These are phyloP conservation scores for Phallusia fumigata DNA, from an alignment of 23 tunicate species.

Conservation along the genomic window DNA sequence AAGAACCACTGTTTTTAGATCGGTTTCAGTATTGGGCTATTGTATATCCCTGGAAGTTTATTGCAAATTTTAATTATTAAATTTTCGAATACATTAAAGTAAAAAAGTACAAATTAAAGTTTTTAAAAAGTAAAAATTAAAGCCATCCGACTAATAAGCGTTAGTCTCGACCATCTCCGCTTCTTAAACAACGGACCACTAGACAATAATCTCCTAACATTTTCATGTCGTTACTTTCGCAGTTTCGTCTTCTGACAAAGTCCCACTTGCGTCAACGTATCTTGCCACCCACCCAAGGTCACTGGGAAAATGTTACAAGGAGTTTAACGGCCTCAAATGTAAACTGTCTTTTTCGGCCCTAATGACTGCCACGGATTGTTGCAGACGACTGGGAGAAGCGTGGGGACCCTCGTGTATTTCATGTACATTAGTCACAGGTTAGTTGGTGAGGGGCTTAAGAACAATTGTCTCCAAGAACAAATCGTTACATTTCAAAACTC, in stretches of 20 bases:
- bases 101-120: too few species aligned
- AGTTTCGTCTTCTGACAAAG: not conserved
- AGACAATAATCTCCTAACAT: not conserved
- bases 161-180: too few species aligned
- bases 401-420: not conserved
- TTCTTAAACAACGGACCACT: too few species aligned
- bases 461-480: too few species aligned
- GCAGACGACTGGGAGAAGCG: not conserved
- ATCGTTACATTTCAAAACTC: not conserved
- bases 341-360: not conserved
- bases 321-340: not conserved
- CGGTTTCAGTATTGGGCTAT: too few species aligned
- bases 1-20: too few species aligned
- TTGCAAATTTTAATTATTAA: too few species aligned
- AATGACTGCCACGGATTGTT: not conserved
- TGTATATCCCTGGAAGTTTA: too few species aligned
- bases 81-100: too few species aligned
- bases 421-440: not conserved
- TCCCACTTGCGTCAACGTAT: not conserved
- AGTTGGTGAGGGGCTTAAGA: too few species aligned
- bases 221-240: not conserved
- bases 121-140: too few species aligned
- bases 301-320: slow-evolving; percentile 1
- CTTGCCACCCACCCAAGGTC: not conserved
- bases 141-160: too few species aligned